A percentile compares a stretch with the other conserved stretches of the same genome.
phyloP scores from a whole-genome alignment of 2,888 invertebrate genomes.

The Creontiades dilutus region DNA sequence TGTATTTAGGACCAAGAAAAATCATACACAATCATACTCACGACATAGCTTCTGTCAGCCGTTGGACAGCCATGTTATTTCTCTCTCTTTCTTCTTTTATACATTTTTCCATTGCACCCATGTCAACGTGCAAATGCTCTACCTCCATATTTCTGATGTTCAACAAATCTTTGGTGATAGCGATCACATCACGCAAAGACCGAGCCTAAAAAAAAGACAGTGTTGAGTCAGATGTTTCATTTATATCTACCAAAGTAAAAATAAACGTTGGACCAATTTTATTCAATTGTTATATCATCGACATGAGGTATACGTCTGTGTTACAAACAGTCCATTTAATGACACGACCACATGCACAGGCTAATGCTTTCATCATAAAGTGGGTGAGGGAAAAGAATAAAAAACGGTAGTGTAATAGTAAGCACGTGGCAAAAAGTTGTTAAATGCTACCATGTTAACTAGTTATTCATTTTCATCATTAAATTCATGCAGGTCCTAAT shows the following conservation, averaged over 20 bases:
- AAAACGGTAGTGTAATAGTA: too few relatives aligned
- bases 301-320: too few relatives aligned
- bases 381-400: too few relatives aligned
- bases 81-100: conserved; percentile 87
- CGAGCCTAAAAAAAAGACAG: conserved; percentile 80
- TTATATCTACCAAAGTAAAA: not conserved
- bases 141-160: conserved; percentile 89
- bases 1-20: too few relatives aligned
- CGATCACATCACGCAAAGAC: conserved; percentile 89
- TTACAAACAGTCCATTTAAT: too few relatives aligned
- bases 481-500: too few relatives aligned
- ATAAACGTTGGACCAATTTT: not conserved
- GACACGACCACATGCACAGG: too few relatives aligned
- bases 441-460: too few relatives aligned
- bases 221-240: not conserved
- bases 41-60: conserved; percentile 85
- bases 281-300: too few relatives aligned
- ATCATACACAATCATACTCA: conserved; percentile 63
- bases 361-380: too few relatives aligned
- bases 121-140: conserved; percentile 86
- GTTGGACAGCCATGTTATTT: conserved; percentile 84
- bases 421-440: too few relatives aligned
- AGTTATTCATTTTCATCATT: too few relatives aligned
- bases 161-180: conserved; percentile 88
- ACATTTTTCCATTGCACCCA: conserved; percentile 85